A percentile compares a stretch with the other conserved stretches of the same genome.
Evolutionary conservation across 2,797 vertebrate genomes (phyloP).

Genomic region (Melanogrammus aeglefinus): DNA sequence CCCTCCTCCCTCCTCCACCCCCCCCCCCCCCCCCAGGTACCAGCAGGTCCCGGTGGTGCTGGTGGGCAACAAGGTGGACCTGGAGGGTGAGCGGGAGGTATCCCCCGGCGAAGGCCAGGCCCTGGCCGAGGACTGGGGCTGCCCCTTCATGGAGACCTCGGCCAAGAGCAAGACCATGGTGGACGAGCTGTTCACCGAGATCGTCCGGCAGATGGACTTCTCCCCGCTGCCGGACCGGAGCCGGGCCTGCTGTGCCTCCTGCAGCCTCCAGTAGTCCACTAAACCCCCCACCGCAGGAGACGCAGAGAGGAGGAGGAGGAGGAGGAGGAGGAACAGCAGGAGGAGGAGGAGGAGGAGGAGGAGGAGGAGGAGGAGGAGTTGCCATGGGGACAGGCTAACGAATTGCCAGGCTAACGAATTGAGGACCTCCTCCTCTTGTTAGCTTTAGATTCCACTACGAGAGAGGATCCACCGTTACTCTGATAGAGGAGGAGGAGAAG

Average conservation of each 20-base stretch:
- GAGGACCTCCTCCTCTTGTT: too few species aligned
- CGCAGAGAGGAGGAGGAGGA: too few species aligned
- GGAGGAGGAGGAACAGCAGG: too few species aligned
- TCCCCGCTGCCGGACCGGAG: slow-evolving; percentile 98
- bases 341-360: too few species aligned
- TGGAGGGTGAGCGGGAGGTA: slow-evolving; percentile 96
- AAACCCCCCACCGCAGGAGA: too few species aligned
- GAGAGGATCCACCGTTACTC: too few species aligned
- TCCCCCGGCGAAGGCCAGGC: slow-evolving; percentile 91
- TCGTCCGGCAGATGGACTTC: slow-evolving; percentile 99
- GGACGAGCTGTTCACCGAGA: slow-evolving; percentile 98
- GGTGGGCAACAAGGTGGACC: slow-evolving; percentile 98
- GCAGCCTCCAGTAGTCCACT: slow-evolving; percentile 94
- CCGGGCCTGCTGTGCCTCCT: slow-evolving; percentile 96
- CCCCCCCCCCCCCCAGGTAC: slow-evolving; percentile 73
- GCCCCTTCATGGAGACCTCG: slow-evolving; percentile 98
- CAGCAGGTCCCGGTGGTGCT: slow-evolving; percentile 98
- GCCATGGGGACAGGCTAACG: too few species aligned
- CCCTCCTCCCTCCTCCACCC: background rate
- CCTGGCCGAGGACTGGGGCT: slow-evolving; percentile 98
- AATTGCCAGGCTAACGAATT: too few species aligned
- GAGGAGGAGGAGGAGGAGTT: too few species aligned
- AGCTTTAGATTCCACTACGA: too few species aligned
- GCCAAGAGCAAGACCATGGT: slow-evolving; percentile 99
- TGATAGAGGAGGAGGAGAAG: too few species aligned